A percentile compares a stretch with the other conserved stretches of the same genome.
These are phyloP conservation scores for Phrynosoma blainvillii DNA, from an alignment of 2,113 vertebrate genomes.

Conservation along the genomic window DNA sequence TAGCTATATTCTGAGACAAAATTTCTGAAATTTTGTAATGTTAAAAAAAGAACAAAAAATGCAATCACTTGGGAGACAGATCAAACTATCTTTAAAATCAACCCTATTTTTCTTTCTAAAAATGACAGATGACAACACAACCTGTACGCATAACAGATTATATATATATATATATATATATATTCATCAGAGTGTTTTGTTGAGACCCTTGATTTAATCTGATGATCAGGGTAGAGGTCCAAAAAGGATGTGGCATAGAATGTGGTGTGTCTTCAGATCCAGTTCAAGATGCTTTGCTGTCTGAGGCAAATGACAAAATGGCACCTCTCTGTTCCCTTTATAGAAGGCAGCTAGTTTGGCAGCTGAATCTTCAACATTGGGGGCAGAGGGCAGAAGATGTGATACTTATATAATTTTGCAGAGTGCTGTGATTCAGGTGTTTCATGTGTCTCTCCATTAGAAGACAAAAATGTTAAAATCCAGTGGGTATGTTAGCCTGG, in stretches of 20 bases:
- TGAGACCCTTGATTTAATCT: neutral
- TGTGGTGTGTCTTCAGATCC: neutral
- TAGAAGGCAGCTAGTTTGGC: neutral
- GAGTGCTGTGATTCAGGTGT: neutral
- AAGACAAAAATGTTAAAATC: neutral
- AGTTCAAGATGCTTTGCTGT: neutral
- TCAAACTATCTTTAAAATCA: neutral
- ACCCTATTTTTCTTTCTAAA: neutral
- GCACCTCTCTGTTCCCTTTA: neutral
- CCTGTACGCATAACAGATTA: neutral
- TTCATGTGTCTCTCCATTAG: neutral
- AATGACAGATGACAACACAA: neutral
- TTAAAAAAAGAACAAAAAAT: neutral
- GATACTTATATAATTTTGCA: neutral
- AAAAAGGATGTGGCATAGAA: neutral
- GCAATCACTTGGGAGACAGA: neutral
- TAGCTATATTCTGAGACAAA: neutral
- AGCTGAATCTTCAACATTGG: neutral
- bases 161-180: neutral
- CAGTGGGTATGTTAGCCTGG: too few species aligned
- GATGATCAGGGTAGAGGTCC: neutral
- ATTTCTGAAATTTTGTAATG: constrained; percentile 13
- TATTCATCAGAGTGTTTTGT: neutral
- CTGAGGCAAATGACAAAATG: neutral
- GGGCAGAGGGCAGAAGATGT: neutral